Evolutionary conservation across 2,888 invertebrate species (phyloP).

Genomic region (Meloe dianella): DNA sequence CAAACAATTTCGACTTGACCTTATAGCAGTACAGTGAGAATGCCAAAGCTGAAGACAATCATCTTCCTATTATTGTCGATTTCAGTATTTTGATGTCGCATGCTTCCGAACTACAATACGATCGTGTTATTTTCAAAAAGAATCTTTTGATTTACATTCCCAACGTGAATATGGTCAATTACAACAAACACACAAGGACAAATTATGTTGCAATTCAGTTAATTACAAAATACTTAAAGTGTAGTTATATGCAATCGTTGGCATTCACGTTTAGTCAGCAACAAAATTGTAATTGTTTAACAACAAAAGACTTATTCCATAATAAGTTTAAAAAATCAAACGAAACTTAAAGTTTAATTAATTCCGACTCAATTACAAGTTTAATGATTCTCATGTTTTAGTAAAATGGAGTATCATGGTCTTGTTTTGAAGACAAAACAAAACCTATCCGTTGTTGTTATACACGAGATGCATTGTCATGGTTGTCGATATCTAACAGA

Average conservation of each 20-base stretch:
- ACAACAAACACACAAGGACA: not conserved
- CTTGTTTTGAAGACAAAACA: not conserved
- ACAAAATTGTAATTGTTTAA: not conserved
- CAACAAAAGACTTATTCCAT: no score
- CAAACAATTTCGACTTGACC: no score
- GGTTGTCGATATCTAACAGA: not conserved
- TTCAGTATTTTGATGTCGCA: no score
- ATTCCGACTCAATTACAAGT: not conserved
- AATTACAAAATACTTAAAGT: not conserved
- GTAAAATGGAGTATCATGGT: not conserved
- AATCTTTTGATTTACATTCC: not conserved
- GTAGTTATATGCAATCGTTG: not conserved
- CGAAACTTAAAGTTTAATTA: not conserved
- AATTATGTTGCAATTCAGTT: not conserved
- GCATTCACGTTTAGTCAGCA: not conserved
- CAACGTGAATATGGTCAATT: not conserved
- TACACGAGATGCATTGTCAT: not conserved
- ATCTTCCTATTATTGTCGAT: no score
- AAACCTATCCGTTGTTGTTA: not conserved
- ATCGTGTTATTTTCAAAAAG: not conserved
- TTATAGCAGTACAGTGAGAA: no score
- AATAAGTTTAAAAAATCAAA: no score
- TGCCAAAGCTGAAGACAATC: no score
- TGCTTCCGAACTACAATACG: no score
- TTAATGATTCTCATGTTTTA: not conserved